Evolutionary conservation across 2,113 vertebrate genomes (phyloP).

Genomic region (Phrynosoma blainvillii): DNA sequence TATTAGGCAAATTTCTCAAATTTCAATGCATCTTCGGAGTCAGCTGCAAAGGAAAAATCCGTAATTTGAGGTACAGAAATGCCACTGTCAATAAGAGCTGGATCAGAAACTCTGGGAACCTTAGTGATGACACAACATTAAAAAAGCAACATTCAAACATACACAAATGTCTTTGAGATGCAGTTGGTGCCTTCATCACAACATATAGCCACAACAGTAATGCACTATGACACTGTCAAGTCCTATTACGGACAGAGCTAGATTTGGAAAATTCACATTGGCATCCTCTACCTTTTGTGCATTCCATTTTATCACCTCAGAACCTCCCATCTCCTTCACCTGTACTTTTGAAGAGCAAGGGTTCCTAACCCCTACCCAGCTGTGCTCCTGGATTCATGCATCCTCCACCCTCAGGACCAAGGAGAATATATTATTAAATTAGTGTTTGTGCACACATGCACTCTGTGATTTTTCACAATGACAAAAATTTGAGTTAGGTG

Average conservation of each 20-base stretch:
- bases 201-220: background rate
- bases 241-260: background rate
- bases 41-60: slow-evolving; percentile 8
- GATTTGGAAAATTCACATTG: background rate
- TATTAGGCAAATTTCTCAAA: slow-evolving; percentile 43
- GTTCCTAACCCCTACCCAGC: background rate
- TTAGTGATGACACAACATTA: background rate
- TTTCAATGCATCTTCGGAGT: slow-evolving; percentile 4
- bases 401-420: background rate
- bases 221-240: background rate
- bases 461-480: background rate
- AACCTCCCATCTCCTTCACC: background rate
- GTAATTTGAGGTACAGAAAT: background rate
- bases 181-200: background rate
- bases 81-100: background rate
- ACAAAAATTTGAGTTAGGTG: background rate
- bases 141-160: background rate
- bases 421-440: background rate
- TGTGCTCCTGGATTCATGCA: background rate
- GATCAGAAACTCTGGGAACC: background rate
- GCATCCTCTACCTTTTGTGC: background rate
- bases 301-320: background rate
- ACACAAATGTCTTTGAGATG: background rate
- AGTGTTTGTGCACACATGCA: background rate
- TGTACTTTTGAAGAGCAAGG: background rate